phyloP scores from a whole-genome alignment of 2,888 invertebrate species.

The Pyrocoelia pectoralis region DNA sequence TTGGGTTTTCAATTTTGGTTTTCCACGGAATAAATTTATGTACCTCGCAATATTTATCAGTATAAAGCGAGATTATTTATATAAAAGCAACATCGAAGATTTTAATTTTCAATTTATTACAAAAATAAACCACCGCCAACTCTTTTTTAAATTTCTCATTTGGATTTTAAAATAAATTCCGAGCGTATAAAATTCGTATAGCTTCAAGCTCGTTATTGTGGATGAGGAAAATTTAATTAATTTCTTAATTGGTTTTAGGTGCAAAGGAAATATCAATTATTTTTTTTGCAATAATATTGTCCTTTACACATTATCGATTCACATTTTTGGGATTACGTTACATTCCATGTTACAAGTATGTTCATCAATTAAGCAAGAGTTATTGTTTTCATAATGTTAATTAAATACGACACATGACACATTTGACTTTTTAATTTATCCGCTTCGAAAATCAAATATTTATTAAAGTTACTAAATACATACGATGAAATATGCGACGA shows the following conservation, averaged over 20 bases:
- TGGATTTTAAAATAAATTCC: not conserved
- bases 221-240: not conserved
- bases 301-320: too few relatives aligned
- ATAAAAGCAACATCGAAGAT: too few relatives aligned
- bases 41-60: too few relatives aligned
- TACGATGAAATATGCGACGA: constrained; percentile 2
- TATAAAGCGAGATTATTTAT: too few relatives aligned
- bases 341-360: not conserved
- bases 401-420: not conserved
- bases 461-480: too few relatives aligned
- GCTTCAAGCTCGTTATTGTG: not conserved
- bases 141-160: constrained; percentile 1
- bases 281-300: not conserved
- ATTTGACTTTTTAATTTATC: constrained; percentile 1
- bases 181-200: not conserved
- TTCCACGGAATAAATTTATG: too few relatives aligned
- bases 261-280: constrained; percentile 1
- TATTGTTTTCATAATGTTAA: not conserved
- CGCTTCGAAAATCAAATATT: not conserved
- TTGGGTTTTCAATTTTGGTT: too few relatives aligned
- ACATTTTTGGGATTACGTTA: not conserved
- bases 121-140: not conserved
- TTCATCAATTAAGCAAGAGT: not conserved
- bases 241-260: constrained; percentile 1
- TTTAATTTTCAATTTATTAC: not conserved